Base-by-base conservation (phyloP, 2,888 invertebrate genomes). In the Harmothoe impar region DNA sequence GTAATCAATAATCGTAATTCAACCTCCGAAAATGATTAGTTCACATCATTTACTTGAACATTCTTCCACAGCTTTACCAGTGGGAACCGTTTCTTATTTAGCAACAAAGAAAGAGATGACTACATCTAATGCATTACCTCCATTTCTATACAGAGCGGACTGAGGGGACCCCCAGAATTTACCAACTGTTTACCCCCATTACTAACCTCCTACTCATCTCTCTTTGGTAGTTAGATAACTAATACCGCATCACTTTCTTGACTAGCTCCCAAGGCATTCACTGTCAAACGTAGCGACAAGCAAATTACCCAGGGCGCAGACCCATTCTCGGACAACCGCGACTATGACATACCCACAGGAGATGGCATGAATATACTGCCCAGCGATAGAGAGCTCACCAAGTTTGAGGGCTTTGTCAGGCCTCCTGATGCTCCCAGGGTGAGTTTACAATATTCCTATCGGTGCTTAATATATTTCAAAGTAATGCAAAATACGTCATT, bases 181-280 rank as follows among this genome's bases (percentile, higher is more conserved):
- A 43, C 10, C 43, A 43, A 43, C 43, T 43, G 10, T 43, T 43
- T 43, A 43, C 43, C 43, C 43, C 43, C 43, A 43, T 43, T 43
- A 10, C 43, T 43, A 43, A 43, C 43, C 3, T 43, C 10, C 10
- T 10, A 43, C 43, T 43, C 5, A 7, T 43, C 43, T 43, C 35
- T 77, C 0, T 89, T 62, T 62, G 20, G 23, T 62, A 62, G 62
- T 62, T 62, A 62, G 62, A 62, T n/a, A 62, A 3, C 62, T 62
- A 62, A 62, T 20, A n/a, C 62, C 54, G 15, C 7, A 20, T 62
- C 62, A n/a, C 62, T 62, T 62, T 62, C n/a, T 62, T n/a, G n/a
- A 62, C 10, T 92, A 95, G 95, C 94, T 12, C 95, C 95, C 12
- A 93, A 93, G 43, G 91, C 94, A 29, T 95, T 95, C 91, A 93